phyloP scores from a whole-genome alignment of 2,113 vertebrate genomes.

The Leucopternis melanops region DNA sequence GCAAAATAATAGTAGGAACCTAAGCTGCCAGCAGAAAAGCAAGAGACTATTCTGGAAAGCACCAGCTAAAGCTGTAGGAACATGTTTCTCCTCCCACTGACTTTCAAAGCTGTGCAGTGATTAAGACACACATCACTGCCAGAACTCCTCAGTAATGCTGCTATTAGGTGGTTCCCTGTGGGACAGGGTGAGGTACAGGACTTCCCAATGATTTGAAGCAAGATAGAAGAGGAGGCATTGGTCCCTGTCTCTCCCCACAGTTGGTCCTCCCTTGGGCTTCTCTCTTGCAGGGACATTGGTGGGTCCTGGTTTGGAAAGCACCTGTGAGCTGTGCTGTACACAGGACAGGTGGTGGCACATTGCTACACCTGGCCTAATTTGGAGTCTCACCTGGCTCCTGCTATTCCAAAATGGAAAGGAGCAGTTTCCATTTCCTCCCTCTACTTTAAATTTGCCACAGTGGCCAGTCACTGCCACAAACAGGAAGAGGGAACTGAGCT shows the following conservation, averaged over 20 bases:
- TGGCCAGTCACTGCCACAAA: neutral
- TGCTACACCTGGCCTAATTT: neutral
- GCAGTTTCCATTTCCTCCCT: neutral
- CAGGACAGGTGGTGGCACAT: neutral
- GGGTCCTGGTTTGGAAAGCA: neutral
- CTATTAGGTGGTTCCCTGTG: neutral
- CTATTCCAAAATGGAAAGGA: neutral
- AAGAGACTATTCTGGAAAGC: neutral
- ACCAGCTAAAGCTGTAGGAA: conserved; percentile 1
- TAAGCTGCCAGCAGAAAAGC: neutral
- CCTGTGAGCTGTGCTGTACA: neutral
- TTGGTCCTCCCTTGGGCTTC: rapidly evolving
- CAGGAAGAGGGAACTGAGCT: neutral
- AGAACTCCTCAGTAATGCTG: neutral
- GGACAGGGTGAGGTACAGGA: neutral
- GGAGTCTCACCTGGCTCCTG: neutral
- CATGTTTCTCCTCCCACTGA: conserved; percentile 23
- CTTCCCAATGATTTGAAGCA: neutral
- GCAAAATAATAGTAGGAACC: neutral
- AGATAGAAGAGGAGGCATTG: neutral
- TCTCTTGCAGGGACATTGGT: neutral
- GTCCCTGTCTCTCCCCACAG: neutral
- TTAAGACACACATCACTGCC: neutral
- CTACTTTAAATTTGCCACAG: neutral
- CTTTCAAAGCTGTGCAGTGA: neutral